These are phyloP conservation scores for Macaria liturata DNA, from an alignment of 2,888 invertebrate species.

Conservation along the genomic window DNA sequence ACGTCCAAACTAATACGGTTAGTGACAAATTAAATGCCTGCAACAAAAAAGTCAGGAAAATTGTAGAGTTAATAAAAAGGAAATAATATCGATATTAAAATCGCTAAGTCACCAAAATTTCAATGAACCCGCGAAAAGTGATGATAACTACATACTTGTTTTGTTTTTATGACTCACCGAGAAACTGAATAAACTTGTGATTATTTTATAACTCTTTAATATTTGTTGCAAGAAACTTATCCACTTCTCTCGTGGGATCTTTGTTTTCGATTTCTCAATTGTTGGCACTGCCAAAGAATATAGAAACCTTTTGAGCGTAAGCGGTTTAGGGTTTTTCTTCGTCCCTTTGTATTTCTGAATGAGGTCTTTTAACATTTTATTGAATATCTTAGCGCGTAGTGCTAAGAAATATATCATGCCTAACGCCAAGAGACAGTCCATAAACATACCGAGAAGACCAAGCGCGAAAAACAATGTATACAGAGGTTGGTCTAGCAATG, in stretches of 20 bases:
- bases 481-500: slow-evolving; percentile 30
- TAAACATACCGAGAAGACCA: slow-evolving; percentile 27
- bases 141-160: too few relatives aligned
- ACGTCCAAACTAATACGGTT: slow-evolving; percentile 42
- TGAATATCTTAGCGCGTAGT: slow-evolving; percentile 38
- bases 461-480: slow-evolving; percentile 27
- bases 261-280: slow-evolving; percentile 7
- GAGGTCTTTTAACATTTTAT: slow-evolving; percentile 31
- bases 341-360: slow-evolving; percentile 12
- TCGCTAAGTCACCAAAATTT: not conserved
- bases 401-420: slow-evolving; percentile 40
- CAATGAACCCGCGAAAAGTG: not conserved
- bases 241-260: slow-evolving; percentile 28
- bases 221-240: slow-evolving; percentile 37
- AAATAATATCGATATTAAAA: too few relatives aligned
- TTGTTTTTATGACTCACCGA: slow-evolving; percentile 35
- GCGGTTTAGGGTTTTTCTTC: slow-evolving; percentile 5
- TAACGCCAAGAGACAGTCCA: slow-evolving; percentile 39
- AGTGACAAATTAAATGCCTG: slow-evolving; percentile 43
- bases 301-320: slow-evolving; percentile 10
- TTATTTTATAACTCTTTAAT: slow-evolving; percentile 38
- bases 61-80: too few relatives aligned
- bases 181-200: slow-evolving; percentile 41
- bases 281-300: slow-evolving; percentile 15
- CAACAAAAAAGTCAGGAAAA: too few relatives aligned